These are phyloP conservation scores for Hipposideros armiger DNA, from an alignment of 2,113 vertebrate species.

Conservation along the genomic window DNA sequence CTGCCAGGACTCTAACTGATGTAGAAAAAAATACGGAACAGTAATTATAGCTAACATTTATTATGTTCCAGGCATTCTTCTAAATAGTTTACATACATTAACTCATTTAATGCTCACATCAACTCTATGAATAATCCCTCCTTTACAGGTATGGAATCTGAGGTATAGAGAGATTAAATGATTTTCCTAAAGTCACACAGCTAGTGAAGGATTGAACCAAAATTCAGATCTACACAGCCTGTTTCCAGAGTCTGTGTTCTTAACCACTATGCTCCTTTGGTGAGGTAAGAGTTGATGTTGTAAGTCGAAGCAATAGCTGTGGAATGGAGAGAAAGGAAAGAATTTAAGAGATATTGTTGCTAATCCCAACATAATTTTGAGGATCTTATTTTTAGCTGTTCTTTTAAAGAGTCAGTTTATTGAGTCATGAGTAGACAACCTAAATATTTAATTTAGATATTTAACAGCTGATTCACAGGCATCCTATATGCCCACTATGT, in stretches of 20 bases:
- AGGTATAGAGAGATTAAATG: not conserved
- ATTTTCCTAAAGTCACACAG: conserved; percentile 4
- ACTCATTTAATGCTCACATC: not conserved
- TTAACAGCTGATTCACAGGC: not conserved
- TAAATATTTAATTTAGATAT: conserved; percentile 22
- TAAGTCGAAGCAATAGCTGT: conserved; percentile 28
- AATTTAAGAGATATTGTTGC: not conserved
- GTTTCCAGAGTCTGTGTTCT: not conserved
- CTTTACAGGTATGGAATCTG: conserved; percentile 7
- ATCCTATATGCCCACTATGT: not conserved
- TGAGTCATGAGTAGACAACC: conserved; percentile 24
- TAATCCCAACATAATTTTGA: not conserved
- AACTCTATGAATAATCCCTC: not conserved
- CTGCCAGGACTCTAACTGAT: not conserved
- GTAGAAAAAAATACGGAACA: not conserved
- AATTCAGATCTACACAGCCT: not conserved
- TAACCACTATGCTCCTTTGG: not conserved
- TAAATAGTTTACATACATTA: not conserved
- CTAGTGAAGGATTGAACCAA: not conserved
- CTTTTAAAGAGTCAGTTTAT: conserved; percentile 55
- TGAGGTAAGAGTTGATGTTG: not conserved
- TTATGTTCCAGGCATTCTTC: not conserved
- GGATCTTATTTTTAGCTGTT: conserved; percentile 56
- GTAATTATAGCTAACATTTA: not conserved
- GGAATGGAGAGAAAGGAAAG: not conserved